Evolutionary conservation across 2,888 invertebrate species (phyloP).

Genomic region (Campaea margaritaria): DNA sequence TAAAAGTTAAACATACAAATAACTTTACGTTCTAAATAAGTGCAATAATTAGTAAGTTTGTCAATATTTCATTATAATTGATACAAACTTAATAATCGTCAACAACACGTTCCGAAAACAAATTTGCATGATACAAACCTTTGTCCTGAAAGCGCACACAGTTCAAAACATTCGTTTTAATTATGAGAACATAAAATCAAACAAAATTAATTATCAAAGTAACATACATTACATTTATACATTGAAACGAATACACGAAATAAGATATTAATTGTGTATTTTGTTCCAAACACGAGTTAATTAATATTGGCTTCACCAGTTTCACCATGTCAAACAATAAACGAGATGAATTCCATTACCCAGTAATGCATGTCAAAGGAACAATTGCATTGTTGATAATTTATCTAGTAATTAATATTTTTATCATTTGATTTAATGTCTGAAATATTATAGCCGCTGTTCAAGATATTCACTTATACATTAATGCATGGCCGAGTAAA

Average conservation of each 20-base stretch:
- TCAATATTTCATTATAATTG: too few relatives aligned
- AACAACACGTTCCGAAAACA: too few relatives aligned
- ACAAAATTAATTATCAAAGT: constrained; percentile 3
- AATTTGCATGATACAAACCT: too few relatives aligned
- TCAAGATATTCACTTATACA: too few relatives aligned
- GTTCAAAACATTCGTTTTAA: constrained; percentile 2
- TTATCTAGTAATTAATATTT: background rate
- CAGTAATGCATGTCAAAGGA: constrained; percentile 1
- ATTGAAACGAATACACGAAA: constrained; percentile 10
- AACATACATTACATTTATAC: background rate
- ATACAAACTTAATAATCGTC: too few relatives aligned
- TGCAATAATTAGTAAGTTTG: too few relatives aligned
- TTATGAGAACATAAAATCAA: constrained; percentile 11
- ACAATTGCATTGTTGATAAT: background rate
- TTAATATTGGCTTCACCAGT: constrained; percentile 24
- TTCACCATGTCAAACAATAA: constrained; percentile 22
- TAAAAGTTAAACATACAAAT: too few relatives aligned
- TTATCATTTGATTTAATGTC: constrained; percentile 1
- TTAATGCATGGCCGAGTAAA: too few relatives aligned
- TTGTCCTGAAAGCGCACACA: constrained; percentile 2
- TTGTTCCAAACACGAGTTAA: constrained; percentile 16
- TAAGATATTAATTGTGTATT: constrained; percentile 10
- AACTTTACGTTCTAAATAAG: too few relatives aligned
- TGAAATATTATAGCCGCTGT: too few relatives aligned
- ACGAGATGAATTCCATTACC: background rate